A percentile compares a stretch with the other conserved stretches of the same genome.
phyloP scores from a whole-genome alignment of 2,797 vertebrate genomes.

The Onychomys torridus region DNA sequence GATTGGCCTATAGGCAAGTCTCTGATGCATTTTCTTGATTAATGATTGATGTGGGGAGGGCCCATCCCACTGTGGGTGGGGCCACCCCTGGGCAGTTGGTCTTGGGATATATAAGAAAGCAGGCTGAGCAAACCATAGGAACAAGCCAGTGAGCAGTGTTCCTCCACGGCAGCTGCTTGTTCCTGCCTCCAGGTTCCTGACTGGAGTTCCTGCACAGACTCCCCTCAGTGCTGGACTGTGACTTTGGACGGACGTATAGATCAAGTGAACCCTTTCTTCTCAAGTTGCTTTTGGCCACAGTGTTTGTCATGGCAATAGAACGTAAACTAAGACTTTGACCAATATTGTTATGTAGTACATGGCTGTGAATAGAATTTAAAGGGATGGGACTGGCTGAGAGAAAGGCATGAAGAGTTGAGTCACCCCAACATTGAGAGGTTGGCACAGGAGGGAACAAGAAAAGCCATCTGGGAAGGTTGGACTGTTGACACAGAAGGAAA shows the following conservation, averaged over 20 bases:
- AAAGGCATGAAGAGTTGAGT: neutral
- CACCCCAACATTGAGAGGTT: neutral
- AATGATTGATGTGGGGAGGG: neutral
- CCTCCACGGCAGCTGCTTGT: neutral
- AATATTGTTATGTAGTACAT: neutral
- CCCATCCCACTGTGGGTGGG: neutral
- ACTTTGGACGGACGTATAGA: accelerated
- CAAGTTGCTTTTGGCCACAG: neutral
- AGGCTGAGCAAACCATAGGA: neutral
- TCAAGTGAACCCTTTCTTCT: neutral
- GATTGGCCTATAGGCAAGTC: neutral
- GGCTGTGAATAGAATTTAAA: neutral
- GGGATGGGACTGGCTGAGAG: neutral
- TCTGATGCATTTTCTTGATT: neutral
- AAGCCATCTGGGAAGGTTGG: neutral
- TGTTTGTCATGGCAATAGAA: neutral
- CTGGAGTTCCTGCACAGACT: neutral
- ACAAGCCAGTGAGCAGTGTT: neutral
- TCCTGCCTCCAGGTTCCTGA: neutral
- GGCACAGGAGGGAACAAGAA: neutral
- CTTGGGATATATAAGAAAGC: neutral
- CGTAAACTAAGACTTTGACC: neutral
- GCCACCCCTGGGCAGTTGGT: neutral
- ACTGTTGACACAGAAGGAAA: neutral
- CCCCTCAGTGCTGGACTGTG: neutral